Evolutionary conservation across 2,888 invertebrate species (phyloP), one percentile per base, ranked within the genome.

Genomic region (Xanthorhoe spadicearia): DNA sequence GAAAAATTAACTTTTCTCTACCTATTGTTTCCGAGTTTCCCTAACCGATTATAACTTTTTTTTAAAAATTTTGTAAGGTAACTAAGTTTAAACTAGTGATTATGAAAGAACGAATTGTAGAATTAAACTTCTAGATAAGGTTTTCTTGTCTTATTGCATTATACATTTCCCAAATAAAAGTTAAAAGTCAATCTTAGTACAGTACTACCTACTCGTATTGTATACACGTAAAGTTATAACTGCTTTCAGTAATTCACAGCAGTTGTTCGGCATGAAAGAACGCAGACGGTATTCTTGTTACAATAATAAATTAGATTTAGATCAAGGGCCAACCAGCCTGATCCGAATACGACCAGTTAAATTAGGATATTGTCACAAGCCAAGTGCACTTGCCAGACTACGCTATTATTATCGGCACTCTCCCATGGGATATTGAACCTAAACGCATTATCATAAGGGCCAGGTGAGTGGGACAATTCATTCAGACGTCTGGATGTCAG

Each of bases 301-400:
- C 76, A 77, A 77, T 79, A 70, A 80, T 76, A 79, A 71, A 76
- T 78, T 79, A 77, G 77, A 89, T 84, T 83, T 83, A 84, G 92
- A 85, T 90, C 92, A 91, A 91, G 91, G 91, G 88, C 86, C 32
- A 58, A 38, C 69, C 77, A 72, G 80, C 79, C 78, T 76, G 83
- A 86, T 78, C 78, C 74, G 77, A 74, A 80, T 81, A 78, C 75
- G 83, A 79, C 80, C 79, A 81, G 86, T 86, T 88, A 89, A 86
- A 88, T 86, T 86, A 86, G 87, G 83, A 85, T 83, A 86, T 81
- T 80, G 86, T 87, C 82, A 84, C 83, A 79, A 84, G 92, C 90
- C 91, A 92, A 90, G 79, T 84, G 76, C 81, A 80, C 82, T 80
- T 90, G 91, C 87, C 91, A 90, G 88, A 79, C 74, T 78, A 78